A percentile compares a stretch with the other conserved stretches of the same genome.
Conservation (phyloP, 1,140 invertebrate genomes). For the Drosophila nigromelanica region DNA sequence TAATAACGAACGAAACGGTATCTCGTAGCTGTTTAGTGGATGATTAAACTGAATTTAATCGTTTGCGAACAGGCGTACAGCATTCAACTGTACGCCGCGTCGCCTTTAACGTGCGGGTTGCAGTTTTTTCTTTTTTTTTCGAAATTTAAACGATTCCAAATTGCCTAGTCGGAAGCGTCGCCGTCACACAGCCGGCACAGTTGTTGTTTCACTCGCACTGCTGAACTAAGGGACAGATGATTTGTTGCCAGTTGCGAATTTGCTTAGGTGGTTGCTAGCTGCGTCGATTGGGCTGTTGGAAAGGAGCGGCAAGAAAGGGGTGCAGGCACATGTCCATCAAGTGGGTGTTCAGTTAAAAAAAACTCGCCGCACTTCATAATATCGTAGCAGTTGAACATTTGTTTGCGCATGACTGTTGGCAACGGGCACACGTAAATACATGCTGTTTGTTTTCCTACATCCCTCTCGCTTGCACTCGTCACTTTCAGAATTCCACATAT, state of each 20-base stretch:
- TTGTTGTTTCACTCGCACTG: slow-evolving; percentile 56
- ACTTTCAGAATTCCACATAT: slow-evolving; percentile 2
- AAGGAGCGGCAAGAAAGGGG: not conserved
- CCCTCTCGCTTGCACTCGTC: slow-evolving; percentile 50
- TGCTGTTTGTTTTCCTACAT: not conserved
- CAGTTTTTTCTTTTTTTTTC: slow-evolving; percentile 47
- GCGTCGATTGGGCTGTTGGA: not conserved
- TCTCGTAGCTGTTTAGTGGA: slow-evolving; percentile 83
- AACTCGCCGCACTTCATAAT: slow-evolving; percentile 15
- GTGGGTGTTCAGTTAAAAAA: not conserved
- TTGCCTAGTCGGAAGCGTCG: slow-evolving; percentile 44
- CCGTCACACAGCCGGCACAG: slow-evolving; percentile 13
- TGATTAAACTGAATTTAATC: slow-evolving; percentile 84
- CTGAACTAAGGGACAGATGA: slow-evolving; percentile 1
- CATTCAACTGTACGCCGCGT: slow-evolving; percentile 16
- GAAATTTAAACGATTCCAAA: slow-evolving; percentile 75
- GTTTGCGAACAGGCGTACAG: slow-evolving; percentile 83
- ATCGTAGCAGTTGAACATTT: slow-evolving; percentile 15
- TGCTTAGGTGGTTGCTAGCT: slow-evolving; percentile 6
- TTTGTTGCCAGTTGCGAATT: slow-evolving; percentile 49
- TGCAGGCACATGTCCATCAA: not conserved
- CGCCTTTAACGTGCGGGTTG: slow-evolving; percentile 44
- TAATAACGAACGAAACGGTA: slow-evolving; percentile 82
- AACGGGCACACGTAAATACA: slow-evolving; percentile 5
- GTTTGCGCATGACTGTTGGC: slow-evolving; percentile 41